Conservation (phyloP, 2,888 invertebrate species). For the Diogma glabrata region DNA sequence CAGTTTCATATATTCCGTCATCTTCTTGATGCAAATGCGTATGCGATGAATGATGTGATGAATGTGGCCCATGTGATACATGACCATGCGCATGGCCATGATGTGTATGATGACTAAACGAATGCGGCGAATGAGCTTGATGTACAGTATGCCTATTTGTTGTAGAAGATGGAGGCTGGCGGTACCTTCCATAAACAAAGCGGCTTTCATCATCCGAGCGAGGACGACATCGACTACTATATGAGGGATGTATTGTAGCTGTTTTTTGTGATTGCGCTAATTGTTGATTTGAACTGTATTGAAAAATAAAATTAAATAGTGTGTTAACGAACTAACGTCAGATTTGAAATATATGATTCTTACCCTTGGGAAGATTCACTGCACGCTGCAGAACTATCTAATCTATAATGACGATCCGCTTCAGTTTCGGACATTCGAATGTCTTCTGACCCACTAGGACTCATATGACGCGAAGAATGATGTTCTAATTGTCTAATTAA, state of each 20-base stretch:
- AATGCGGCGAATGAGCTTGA: constrained; percentile 38
- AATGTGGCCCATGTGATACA: constrained; percentile 37
- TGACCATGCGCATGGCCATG: constrained; percentile 38
- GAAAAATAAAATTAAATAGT: neutral
- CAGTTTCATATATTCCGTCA: constrained; percentile 80
- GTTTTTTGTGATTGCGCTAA: constrained; percentile 40
- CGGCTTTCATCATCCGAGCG: constrained; percentile 58
- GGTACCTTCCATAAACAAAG: constrained; percentile 61
- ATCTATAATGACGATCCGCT: constrained; percentile 75
- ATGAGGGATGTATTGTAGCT: constrained; percentile 40
- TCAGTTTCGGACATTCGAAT: constrained; percentile 76
- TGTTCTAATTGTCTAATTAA: constrained; percentile 79
- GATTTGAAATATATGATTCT: constrained; percentile 24
- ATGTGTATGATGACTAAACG: constrained; percentile 40
- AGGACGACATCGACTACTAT: constrained; percentile 46
- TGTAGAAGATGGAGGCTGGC: constrained; percentile 36
- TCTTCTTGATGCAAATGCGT: constrained; percentile 56
- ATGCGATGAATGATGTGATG: constrained; percentile 43
- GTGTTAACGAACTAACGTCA: neutral
- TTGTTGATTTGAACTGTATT: constrained; percentile 37
- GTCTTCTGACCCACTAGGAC: constrained; percentile 83
- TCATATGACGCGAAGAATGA: constrained; percentile 76
- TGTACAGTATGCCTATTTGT: constrained; percentile 45
- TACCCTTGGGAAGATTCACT: constrained; percentile 65
- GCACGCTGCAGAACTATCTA: constrained; percentile 60